A percentile compares a stretch with the other conserved stretches of the same genome.
Evolutionary conservation across 2,113 vertebrate genomes (phyloP).

Genomic region (Monopterus albus): DNA sequence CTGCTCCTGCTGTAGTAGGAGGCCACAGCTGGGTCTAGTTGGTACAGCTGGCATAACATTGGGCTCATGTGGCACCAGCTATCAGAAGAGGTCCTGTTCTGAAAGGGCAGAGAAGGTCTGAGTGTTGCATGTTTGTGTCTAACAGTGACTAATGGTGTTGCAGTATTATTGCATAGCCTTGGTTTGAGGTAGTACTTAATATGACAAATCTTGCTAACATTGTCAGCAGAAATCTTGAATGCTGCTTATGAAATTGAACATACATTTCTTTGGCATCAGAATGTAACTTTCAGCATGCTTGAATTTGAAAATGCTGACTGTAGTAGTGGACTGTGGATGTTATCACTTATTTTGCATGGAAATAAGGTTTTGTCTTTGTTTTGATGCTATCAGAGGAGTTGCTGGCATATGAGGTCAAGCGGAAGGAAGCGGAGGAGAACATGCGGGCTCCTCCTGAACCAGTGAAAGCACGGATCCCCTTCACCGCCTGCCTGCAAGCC

Average conservation of each 20-base stretch:
- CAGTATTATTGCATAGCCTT: no score
- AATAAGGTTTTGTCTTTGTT: neutral
- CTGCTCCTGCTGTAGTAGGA: neutral
- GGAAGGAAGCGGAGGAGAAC: slow-evolving; percentile 90
- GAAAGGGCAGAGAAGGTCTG: slow-evolving; percentile 15
- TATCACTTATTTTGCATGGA: neutral
- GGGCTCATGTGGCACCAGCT: slow-evolving; percentile 27
- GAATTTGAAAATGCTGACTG: neutral
- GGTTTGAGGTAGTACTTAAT: no score
- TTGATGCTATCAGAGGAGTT: slow-evolving; percentile 89
- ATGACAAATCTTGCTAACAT: no score
- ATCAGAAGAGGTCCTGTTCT: neutral
- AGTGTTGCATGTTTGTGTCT: neutral
- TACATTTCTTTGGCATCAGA: neutral
- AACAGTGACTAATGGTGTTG: no score
- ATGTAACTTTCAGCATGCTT: neutral
- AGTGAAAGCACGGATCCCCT: slow-evolving; percentile 92
- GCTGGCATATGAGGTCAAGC: slow-evolving; percentile 89
- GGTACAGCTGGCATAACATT: slow-evolving; percentile 4
- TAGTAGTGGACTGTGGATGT: neutral
- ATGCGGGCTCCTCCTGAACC: slow-evolving; percentile 88
- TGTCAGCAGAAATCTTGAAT: neutral
- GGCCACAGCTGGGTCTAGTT: neutral
- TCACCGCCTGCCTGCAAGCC: slow-evolving; percentile 95
- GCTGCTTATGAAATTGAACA: no score